Conservation (phyloP, 2,797 vertebrate species). For the Anisognathus igniventris region DNA sequence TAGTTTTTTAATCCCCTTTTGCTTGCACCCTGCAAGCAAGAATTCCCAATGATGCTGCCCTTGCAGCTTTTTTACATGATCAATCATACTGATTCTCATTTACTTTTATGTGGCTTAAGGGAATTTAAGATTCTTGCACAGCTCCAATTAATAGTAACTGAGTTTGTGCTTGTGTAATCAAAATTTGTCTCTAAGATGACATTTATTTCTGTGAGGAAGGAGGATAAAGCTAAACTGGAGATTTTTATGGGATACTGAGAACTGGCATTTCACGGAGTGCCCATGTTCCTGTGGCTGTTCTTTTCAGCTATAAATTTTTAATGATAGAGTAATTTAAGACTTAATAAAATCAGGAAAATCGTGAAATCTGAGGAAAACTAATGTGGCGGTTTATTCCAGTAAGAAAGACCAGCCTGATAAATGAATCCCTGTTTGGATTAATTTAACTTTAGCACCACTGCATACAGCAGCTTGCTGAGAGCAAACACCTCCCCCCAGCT, state of each 20-base stretch:
- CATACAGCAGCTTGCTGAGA: neutral
- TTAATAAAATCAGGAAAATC: neutral
- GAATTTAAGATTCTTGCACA: neutral
- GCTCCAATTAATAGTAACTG: neutral
- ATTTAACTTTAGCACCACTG: neutral
- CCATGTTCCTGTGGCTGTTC: neutral
- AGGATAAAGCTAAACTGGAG: neutral
- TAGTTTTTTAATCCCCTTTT: neutral
- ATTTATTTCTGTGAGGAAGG: neutral
- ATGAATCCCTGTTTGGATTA: neutral
- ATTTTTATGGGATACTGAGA: neutral
- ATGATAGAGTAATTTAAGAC: neutral
- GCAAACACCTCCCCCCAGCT: neutral
- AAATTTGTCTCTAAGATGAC: neutral
- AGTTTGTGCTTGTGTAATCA: neutral
- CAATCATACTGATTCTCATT: neutral
- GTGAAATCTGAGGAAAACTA: neutral
- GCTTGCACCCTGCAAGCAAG: neutral
- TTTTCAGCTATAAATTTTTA: neutral
- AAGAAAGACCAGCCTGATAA: neutral
- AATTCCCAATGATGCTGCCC: neutral
- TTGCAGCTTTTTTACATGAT: neutral
- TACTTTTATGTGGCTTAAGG: neutral
- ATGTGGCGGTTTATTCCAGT: neutral
- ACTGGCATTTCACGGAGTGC: neutral